Evolutionary conservation across 2,888 invertebrate genomes (phyloP), one percentile per base, ranked within the genome.

Genomic region (Habroteleia sp.): DNA sequence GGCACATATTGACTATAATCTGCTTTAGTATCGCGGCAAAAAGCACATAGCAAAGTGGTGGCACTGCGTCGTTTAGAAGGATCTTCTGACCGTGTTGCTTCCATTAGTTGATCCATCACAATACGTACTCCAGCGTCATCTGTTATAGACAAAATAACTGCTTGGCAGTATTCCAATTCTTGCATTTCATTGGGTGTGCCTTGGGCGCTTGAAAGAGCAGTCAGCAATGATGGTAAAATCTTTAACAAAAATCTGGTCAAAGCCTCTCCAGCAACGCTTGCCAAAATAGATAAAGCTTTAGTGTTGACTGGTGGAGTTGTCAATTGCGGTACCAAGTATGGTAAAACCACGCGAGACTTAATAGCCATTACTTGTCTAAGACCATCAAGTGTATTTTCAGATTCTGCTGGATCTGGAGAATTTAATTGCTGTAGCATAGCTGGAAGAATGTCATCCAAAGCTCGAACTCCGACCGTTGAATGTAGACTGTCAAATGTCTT

Each of bases 401-500:
- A 96, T 50, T 93, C 90, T 13, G 91, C 92, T 0, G 93, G 91
- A 90, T 97, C 94, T 0, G 94, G 93, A 86, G 96, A 92, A 80
- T 94, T 94, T 88, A 95, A 85, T 84, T 94, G 92, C 16, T 93
- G 93, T 80, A 99, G 91, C 92, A 99, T 94, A 73, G 94, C 93
- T 58, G 98, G 97, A 78, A 99, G 91, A 89, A 99, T 98, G 87
- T 99, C 99, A 89, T 99, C 99, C 56, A 99, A 91, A 41, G 99
- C 98, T 85, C 96, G 93, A 74, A 94, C 93, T 56, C 97, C 99
- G 74, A 98, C 97, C 75, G 96, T 97, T 58, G 95, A 93, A 91
- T 99, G 98, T 79, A 99, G 92, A 81, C 96, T 95, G 89, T 98
- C 98, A 89, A 99, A 99, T 0, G 99, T 98, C 85, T 95, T 95